phyloP scores from a whole-genome alignment of 1,140 invertebrate species.

The Palaemon carinicauda region DNA sequence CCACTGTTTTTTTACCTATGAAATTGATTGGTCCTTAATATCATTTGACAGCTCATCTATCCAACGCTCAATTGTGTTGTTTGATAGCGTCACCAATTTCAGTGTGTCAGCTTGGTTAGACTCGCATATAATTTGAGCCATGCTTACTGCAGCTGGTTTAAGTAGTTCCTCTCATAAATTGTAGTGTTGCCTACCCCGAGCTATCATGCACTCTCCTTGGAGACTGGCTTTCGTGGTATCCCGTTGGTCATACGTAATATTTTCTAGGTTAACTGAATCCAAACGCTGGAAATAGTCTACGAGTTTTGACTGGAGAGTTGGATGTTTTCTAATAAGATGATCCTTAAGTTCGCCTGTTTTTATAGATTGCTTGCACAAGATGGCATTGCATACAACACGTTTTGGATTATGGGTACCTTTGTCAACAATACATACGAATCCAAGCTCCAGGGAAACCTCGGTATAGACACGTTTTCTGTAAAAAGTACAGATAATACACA shows the following conservation, averaged over 20 bases:
- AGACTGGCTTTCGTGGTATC: conserved; percentile 18
- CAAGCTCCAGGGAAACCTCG: conserved; percentile 12
- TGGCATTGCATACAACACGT: conserved; percentile 27
- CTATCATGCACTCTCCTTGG: background rate
- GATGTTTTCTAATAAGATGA: conserved; percentile 19
- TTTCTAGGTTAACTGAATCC: background rate
- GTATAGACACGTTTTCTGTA: background rate
- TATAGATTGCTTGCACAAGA: conserved; percentile 28
- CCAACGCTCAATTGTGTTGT: conserved; percentile 14
- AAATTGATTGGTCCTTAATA: conserved; percentile 20
- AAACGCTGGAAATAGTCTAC: conserved; percentile 30
- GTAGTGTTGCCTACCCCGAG: background rate
- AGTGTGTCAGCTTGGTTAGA: background rate
- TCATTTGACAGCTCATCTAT: conserved; percentile 24
- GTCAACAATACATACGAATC: conserved; percentile 14
- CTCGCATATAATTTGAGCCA: background rate
- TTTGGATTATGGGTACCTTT: conserved; percentile 13
- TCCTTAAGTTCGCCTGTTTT: too few species aligned
- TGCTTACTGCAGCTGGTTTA: conserved; percentile 20
- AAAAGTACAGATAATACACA: too few species aligned
- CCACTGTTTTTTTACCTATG: conserved; percentile 10
- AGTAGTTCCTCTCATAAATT: background rate
- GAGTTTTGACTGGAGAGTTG: background rate
- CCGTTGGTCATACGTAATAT: conserved; percentile 2
- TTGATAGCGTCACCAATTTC: conserved; percentile 12